Evolutionary conservation across 1,140 invertebrate species (phyloP).

Genomic region (Ylistrum balloti): DNA sequence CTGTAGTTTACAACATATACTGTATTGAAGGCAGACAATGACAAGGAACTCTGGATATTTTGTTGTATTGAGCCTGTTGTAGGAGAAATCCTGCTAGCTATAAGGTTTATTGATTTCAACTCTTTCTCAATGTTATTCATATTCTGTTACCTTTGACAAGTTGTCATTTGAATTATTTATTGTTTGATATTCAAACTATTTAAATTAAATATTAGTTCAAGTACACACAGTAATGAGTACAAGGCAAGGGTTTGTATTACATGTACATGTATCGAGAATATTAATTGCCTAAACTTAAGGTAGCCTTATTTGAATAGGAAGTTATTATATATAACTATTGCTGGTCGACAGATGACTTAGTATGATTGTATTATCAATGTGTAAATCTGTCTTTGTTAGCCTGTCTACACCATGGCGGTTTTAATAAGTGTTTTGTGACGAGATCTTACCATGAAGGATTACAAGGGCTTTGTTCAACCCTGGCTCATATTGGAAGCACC

Average conservation of each 20-base stretch:
- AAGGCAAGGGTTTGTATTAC: constrained; percentile 2
- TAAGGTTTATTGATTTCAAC: neutral
- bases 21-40: too few species aligned
- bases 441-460: neutral
- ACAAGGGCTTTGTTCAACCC: neutral
- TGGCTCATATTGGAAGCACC: constrained; percentile 1
- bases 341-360: neutral
- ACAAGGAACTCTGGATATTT: too few species aligned
- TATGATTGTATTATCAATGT: neutral
- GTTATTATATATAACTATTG: constrained; percentile 20
- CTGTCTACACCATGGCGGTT: neutral
- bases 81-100: neutral
- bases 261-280: too few species aligned
- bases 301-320: neutral
- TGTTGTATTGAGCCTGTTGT: too few species aligned
- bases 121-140: neutral
- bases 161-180: neutral
- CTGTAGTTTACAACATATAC: too few species aligned
- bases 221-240: neutral
- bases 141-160: neutral
- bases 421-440: constrained; percentile 9
- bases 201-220: neutral
- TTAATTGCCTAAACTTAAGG: neutral
- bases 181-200: neutral
- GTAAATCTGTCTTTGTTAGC: neutral